Conservation (phyloP, 2,797 vertebrate genomes). For the Peromyscus nudipes region DNA sequence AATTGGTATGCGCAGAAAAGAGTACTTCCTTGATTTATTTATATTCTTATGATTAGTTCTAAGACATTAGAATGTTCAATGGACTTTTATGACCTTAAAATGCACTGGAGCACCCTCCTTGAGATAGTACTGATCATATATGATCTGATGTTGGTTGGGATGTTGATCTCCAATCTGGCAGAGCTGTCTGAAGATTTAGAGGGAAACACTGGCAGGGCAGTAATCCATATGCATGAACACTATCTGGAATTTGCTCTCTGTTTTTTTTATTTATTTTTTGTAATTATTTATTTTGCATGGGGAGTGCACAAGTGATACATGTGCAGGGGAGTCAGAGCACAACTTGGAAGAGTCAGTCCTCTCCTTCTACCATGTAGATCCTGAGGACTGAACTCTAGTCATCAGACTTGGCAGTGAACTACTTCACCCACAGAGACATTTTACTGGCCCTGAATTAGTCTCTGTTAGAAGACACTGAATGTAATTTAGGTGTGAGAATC, state of each 20-base stretch:
- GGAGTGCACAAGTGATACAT: no score
- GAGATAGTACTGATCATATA: neutral
- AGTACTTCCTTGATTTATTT: neutral
- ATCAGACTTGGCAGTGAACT: neutral
- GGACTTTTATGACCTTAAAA: neutral
- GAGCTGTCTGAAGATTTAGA: constrained; percentile 79
- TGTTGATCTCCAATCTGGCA: constrained; percentile 79
- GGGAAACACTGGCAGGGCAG: constrained; percentile 80
- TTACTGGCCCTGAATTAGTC: neutral
- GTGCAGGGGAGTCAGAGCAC: neutral
- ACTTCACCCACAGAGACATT: neutral
- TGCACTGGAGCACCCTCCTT: neutral
- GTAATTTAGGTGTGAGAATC: constrained; percentile 85
- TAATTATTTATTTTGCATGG: neutral
- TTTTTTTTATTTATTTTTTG: neutral
- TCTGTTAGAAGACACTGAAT: constrained; percentile 85
- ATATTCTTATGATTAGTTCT: neutral
- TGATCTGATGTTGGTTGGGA: constrained; percentile 72
- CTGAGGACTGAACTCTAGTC: neutral
- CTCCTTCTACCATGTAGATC: neutral
- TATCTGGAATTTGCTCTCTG: constrained; percentile 60
- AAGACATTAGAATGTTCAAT: neutral
- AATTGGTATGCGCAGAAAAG: neutral
- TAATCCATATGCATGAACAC: constrained; percentile 84
- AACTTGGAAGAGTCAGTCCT: neutral